phyloP scores from a whole-genome alignment of 30 jellyfish, hydroid and myxozoan species.

The Euphysa ruthae region DNA sequence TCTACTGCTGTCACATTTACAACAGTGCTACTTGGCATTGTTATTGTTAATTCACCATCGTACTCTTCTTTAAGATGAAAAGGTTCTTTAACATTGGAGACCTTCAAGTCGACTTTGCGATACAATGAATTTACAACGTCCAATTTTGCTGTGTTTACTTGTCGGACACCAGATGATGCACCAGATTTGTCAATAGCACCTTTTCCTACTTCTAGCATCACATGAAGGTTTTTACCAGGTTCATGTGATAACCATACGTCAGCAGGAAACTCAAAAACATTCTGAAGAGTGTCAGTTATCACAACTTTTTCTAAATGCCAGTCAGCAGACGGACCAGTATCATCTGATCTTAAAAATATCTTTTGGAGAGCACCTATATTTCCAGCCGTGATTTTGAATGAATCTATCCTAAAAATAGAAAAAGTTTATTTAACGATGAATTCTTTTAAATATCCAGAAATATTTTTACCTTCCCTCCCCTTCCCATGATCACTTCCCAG shows the following conservation, averaged over 20 bases:
- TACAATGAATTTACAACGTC: conserved; percentile 58
- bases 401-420: conserved; percentile 57
- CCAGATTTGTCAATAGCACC: conserved; percentile 87
- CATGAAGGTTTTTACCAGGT: conserved; percentile 63
- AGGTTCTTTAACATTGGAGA: conserved; percentile 63
- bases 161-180: conserved; percentile 74
- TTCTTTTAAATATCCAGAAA: neutral
- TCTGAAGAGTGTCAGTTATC: conserved; percentile 63
- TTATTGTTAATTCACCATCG: conserved; percentile 54
- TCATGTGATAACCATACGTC: conserved; percentile 90
- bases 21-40: conserved; percentile 65
- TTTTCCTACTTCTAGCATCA: conserved; percentile 32
- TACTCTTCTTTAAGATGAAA: conserved; percentile 56
- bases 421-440: neutral
- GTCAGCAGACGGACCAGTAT: conserved; percentile 85
- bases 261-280: conserved; percentile 69
- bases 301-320: conserved; percentile 84
- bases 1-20: conserved; percentile 76
- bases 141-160: conserved; percentile 80
- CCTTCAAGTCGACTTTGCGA: conserved; percentile 65
- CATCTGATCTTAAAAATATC: conserved; percentile 59
- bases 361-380: conserved; percentile 69
- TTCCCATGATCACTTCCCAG: too few relatives aligned
- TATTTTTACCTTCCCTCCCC: too few relatives aligned
- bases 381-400: conserved; percentile 78